Evolutionary conservation across 2,113 vertebrate genomes (phyloP).

Genomic region (Tetraodon nigroviridis): DNA sequence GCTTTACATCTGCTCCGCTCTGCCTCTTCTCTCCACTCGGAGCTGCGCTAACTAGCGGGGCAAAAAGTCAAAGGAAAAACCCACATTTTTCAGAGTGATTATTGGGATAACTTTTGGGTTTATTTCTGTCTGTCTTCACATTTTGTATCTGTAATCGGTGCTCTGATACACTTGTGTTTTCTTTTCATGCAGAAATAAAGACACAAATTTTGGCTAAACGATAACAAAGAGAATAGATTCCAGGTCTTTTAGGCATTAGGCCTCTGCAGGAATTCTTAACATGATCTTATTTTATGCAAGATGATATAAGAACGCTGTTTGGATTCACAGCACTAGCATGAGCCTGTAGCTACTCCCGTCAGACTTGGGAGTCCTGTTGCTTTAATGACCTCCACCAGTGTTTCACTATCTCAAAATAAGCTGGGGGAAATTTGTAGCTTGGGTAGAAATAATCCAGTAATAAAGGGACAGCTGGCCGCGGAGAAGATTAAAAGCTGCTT

Average conservation of each 20-base stretch:
- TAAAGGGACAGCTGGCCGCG: too few species aligned
- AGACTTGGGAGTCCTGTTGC: too few species aligned
- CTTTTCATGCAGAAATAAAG: slow-evolving; percentile 21
- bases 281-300: too few species aligned
- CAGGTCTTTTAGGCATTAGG: background rate
- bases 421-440: too few species aligned
- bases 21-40: slow-evolving; percentile 17
- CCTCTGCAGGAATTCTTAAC: too few species aligned
- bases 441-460: too few species aligned
- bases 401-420: too few species aligned
- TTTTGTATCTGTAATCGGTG: slow-evolving; percentile 20
- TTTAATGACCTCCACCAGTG: too few species aligned
- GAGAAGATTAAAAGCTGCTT: too few species aligned
- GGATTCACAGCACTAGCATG: too few species aligned
- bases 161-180: slow-evolving; percentile 16
- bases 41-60: slow-evolving; percentile 7
- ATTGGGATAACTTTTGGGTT: slow-evolving; percentile 16
- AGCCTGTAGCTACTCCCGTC: too few species aligned
- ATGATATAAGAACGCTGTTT: too few species aligned
- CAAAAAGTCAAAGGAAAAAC: background rate
- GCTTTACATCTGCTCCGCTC: background rate
- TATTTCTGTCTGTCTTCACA: slow-evolving; percentile 20
- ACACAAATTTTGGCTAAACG: slow-evolving; percentile 17
- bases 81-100: slow-evolving; percentile 7
- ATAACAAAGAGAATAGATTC: slow-evolving; percentile 33